Evolutionary conservation across 2,888 invertebrate species (phyloP), one percentile per base, ranked within the genome.

Genomic region (Drosophila infuscata): DNA sequence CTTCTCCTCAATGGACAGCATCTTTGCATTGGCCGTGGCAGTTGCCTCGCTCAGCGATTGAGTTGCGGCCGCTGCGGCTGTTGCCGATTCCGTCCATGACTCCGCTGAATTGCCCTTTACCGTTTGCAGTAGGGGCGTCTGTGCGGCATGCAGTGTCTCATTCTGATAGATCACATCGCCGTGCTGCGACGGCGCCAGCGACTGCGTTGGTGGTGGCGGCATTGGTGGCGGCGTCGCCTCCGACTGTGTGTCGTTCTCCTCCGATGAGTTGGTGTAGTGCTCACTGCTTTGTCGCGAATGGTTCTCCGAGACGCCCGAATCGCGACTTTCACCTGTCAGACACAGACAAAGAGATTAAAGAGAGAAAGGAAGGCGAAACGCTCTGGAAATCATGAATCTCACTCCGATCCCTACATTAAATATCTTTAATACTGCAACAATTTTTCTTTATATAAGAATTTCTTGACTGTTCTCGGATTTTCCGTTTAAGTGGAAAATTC

Each of bases 271-370:
- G 11, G 96, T 96, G 92, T 96, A 96, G 6, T 96, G 96, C 94
- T 96, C 97, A 92, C 97, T 97, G 89, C 96, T 96, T 91, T 97
- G 97, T 83, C 97, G 95, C 89, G 96, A 96, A 88, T 97, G 97
- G 82, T 96, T 95, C 83, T 94, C 95, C 0, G 95, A 95, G 2
- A 97, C 96, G 0, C 97, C 97, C 0, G 97, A 97, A 92, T 97
- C 97, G 64, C 97, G 95, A 81, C 96, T 96, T 83, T 96, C 96
- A 61, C 95, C 94, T 91, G 63, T 15, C 30, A 30, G 30, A 30
- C 30, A 15, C 30, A n/a, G n/a, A 38, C 38, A 38, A 30, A 30
- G n/a, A n/a, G 41, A 20, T 38, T 17, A 3, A 29, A 17, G 1
- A 48, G 38, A n/a, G 38, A 38, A 38, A 8, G 8, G 0, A 38